Evolutionary conservation across 2,888 invertebrate species (phyloP).

Genomic region (Strigamia crassipes): DNA sequence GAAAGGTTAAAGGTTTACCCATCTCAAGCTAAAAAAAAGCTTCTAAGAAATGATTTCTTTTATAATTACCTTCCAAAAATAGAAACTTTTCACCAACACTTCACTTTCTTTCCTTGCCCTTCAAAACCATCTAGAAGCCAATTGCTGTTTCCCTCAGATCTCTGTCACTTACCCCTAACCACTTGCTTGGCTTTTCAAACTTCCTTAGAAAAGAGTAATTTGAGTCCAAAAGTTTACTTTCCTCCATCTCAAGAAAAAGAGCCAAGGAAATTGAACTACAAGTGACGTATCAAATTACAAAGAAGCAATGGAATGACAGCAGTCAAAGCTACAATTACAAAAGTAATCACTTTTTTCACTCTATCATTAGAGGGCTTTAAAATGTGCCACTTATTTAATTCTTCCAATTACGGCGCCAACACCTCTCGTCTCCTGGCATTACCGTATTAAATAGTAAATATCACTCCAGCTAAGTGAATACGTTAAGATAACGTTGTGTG

Average conservation of each 20-base stretch:
- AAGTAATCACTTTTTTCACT: not conserved
- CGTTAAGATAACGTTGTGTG: too few species aligned
- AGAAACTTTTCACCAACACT: not conserved
- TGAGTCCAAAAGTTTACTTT: not conserved
- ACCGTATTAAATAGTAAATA: too few species aligned
- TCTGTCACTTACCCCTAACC: constrained; percentile 2
- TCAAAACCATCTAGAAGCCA: not conserved
- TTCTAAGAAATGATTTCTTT: not conserved
- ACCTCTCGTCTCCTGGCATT: too few species aligned
- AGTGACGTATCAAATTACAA: not conserved
- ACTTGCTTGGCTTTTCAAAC: not conserved
- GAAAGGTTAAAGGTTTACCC: not conserved
- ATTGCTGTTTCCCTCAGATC: not conserved
- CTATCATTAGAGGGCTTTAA: too few species aligned
- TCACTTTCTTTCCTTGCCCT: not conserved
- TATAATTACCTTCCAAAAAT: constrained; percentile 10
- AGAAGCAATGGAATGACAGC: not conserved
- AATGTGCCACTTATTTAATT: too few species aligned
- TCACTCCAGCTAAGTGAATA: too few species aligned
- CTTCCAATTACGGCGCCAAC: too few species aligned
- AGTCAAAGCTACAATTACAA: not conserved
- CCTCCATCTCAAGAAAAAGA: not conserved
- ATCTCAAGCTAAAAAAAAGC: not conserved
- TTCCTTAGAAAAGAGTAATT: not conserved
- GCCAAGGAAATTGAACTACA: not conserved